A percentile compares a stretch with the other conserved stretches of the same genome.
Conservation (phyloP, 2,113 vertebrate species). For the Rhipidura dahli region DNA sequence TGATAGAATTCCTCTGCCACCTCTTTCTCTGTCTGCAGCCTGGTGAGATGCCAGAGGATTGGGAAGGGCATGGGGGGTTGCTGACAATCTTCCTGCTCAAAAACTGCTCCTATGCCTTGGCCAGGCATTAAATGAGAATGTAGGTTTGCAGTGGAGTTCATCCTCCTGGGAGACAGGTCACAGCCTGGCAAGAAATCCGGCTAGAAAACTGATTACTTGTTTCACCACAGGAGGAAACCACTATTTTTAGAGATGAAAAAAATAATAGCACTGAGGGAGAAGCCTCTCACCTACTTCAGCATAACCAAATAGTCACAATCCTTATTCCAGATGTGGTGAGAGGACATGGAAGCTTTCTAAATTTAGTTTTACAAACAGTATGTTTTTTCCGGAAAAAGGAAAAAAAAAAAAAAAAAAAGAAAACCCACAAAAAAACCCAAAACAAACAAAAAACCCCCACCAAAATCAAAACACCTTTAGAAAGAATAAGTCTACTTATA, state of each 20-base stretch:
- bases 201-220: neutral
- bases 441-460: fast-evolving
- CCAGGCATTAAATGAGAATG: neutral
- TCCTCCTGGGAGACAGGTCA: neutral
- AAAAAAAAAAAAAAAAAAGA: no score
- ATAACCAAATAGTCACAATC: neutral
- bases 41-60: neutral
- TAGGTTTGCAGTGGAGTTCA: neutral
- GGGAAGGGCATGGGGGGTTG: neutral
- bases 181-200: neutral
- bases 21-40: neutral
- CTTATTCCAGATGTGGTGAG: neutral
- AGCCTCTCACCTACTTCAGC: neutral
- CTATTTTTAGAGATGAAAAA: neutral
- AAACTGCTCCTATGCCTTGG: neutral
- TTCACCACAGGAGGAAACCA: neutral
- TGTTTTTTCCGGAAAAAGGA: neutral
- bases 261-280: neutral
- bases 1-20: neutral
- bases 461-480: neutral
- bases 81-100: neutral
- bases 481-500: neutral
- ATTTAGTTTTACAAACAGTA: neutral
- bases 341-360: neutral
- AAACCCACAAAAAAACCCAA: neutral